phyloP scores from a whole-genome alignment of 2,113 vertebrate genomes.

The Odocoileus hemionus region DNA sequence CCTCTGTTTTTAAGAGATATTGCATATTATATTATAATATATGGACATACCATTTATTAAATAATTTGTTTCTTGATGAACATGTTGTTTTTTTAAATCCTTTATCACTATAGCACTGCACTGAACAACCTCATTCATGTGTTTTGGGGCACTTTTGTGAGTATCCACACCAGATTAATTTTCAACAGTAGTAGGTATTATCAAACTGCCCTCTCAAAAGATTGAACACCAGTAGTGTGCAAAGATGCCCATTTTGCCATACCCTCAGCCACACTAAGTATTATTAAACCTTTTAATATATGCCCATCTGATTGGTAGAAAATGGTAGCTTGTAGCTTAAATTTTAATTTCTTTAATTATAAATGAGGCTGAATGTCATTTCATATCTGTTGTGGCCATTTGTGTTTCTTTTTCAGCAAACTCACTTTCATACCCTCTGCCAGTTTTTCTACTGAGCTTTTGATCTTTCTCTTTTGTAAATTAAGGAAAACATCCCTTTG shows the following conservation, averaged over 20 bases:
- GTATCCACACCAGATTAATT: background rate
- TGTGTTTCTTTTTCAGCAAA: background rate
- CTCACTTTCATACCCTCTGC: background rate
- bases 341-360: conserved; percentile 2
- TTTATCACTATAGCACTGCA: background rate
- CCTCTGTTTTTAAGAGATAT: background rate
- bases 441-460: background rate
- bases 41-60: background rate
- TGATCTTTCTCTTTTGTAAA: background rate
- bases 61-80: background rate
- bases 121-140: background rate
- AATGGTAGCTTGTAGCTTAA: conserved; percentile 20
- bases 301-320: background rate
- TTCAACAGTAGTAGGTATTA: background rate
- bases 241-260: background rate
- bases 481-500: background rate
- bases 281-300: background rate
- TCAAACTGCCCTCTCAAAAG: background rate
- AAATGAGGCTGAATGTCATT: background rate
- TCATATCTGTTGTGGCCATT: background rate
- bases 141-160: background rate
- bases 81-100: background rate
- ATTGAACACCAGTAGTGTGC: background rate
- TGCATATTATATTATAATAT: background rate
- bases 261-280: background rate